Percentiles rank a stretch among this genome's conserved stretches.
These are phyloP conservation scores for Actinia tenebrosa DNA, from an alignment of 64 coral and sea anemone genomes.

Conservation along the genomic window DNA sequence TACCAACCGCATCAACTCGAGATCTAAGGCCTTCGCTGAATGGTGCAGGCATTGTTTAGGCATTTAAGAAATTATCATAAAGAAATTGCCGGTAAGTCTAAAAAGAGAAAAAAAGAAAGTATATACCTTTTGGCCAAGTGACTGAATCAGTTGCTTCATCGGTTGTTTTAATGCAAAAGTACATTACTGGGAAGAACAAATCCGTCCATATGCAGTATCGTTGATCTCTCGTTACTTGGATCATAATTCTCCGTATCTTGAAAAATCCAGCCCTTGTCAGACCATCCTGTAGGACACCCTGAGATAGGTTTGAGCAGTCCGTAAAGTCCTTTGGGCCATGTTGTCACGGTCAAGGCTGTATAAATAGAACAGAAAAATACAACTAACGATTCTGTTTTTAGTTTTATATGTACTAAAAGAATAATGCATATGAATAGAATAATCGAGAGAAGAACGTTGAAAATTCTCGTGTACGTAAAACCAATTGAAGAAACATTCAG, in stretches of 20 bases:
- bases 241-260: neutral
- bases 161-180: neutral
- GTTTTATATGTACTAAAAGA: no score
- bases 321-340: neutral
- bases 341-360: neutral
- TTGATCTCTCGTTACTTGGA: slow-evolving; percentile 2
- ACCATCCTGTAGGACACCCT: slow-evolving; percentile 11
- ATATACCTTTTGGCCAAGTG: neutral
- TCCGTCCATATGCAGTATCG: neutral
- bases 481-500: no score
- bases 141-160: neutral
- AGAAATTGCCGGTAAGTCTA: no score
- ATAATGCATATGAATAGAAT: no score
- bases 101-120: no score
- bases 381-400: no score
- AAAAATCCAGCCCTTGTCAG: neutral
- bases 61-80: no score
- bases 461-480: no score
- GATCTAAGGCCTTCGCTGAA: no score
- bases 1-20: no score
- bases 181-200: neutral
- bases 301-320: neutral
- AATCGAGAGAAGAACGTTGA: no score
- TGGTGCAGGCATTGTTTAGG: no score
- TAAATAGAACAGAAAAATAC: neutral